These are phyloP conservation scores for Plutomurus gul DNA, from an alignment of 1,140 invertebrate genomes.

Conservation along the genomic window DNA sequence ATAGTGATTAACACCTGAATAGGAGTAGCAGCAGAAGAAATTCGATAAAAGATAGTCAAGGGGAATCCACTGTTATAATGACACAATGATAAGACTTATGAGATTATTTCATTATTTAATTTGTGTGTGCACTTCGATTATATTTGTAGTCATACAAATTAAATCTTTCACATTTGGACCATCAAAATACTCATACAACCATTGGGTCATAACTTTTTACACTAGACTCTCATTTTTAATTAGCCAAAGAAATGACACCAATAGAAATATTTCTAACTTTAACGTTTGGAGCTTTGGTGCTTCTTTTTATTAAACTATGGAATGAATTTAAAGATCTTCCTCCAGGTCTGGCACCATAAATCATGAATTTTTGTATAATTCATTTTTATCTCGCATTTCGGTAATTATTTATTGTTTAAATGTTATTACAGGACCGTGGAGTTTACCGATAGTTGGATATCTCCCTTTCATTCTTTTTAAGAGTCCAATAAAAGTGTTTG, in stretches of 20 bases:
- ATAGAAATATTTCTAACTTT: background rate
- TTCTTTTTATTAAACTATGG: slow-evolving; percentile 35
- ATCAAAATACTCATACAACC: background rate
- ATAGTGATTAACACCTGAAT: background rate
- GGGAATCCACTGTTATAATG: background rate
- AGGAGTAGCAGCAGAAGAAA: background rate
- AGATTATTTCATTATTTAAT: background rate
- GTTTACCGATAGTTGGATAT: slow-evolving; percentile 48
- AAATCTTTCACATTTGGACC: background rate
- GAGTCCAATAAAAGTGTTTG: slow-evolving; percentile 44
- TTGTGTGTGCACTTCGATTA: background rate
- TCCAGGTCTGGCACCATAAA: slow-evolving; percentile 22
- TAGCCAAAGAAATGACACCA: background rate
- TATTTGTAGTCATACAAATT: background rate
- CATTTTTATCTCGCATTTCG: background rate
- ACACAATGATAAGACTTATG: background rate
- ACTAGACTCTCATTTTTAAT: background rate
- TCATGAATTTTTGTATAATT: background rate
- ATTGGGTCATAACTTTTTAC: background rate
- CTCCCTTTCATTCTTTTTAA: slow-evolving; percentile 47
- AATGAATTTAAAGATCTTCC: slow-evolving; percentile 6
- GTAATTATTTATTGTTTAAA: background rate
- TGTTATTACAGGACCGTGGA: slow-evolving; percentile 46
- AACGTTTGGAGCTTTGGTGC: background rate
- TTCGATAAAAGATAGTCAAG: background rate